phyloP scores from a whole-genome alignment of 1,140 invertebrate genomes.

The Brachionus angularis region DNA sequence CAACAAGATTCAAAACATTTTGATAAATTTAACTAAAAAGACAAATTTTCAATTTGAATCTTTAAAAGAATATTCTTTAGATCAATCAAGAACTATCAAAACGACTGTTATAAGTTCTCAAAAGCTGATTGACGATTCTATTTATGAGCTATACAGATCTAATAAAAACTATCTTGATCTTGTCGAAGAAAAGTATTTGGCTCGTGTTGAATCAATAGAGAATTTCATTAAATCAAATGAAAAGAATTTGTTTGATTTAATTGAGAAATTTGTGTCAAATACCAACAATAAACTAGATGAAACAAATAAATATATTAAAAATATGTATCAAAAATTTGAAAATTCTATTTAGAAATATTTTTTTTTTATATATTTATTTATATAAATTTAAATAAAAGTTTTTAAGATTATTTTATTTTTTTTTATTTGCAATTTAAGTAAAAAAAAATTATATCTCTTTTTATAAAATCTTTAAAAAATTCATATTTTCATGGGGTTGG shows the following conservation, averaged over 20 bases:
- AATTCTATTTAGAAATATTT: too few relatives aligned
- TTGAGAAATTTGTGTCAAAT: not conserved
- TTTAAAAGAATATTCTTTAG: conserved; percentile 33
- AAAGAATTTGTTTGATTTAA: not conserved
- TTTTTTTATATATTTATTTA: too few relatives aligned
- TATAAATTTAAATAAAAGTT: too few relatives aligned
- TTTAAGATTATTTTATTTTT: too few relatives aligned
- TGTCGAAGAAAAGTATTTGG: conserved; percentile 11
- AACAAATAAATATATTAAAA: too few relatives aligned
- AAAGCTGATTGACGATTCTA: conserved; percentile 40
- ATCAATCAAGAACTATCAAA: conserved; percentile 17
- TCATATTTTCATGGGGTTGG: too few relatives aligned
- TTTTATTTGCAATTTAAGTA: too few relatives aligned
- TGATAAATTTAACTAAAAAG: conserved; percentile 21
- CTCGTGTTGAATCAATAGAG: not conserved
- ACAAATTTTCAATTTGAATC: conserved; percentile 43
- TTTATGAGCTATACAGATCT: conserved; percentile 8
- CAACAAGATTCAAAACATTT: conserved; percentile 20
- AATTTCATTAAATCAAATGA: not conserved
- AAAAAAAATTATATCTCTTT: too few relatives aligned
- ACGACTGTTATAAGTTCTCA: conserved; percentile 27
- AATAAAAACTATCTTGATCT: not conserved
- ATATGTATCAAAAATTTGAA: too few relatives aligned
- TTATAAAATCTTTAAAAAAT: too few relatives aligned
- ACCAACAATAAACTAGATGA: too few relatives aligned